These are phyloP conservation scores for Spinus olivaceus DNA, from an alignment of 2,797 vertebrate species.

Conservation along the genomic window DNA sequence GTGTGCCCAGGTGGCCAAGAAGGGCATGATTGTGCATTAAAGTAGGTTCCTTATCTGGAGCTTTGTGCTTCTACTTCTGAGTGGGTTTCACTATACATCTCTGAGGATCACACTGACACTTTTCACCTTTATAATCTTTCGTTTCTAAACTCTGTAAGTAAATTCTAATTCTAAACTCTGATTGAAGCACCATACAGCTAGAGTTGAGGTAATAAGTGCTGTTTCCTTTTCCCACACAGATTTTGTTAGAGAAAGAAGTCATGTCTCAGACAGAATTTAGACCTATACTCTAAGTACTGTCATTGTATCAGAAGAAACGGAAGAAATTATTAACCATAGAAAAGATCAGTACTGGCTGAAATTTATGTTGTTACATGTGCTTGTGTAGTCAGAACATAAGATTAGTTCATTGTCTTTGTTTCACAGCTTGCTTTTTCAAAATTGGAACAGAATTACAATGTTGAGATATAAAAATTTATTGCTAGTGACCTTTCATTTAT, in stretches of 20 bases:
- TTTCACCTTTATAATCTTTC: not conserved
- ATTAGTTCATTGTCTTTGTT: not conserved
- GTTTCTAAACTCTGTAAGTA: not conserved
- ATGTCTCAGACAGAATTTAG: not conserved
- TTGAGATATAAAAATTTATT: not conserved
- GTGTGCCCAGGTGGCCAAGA: not conserved
- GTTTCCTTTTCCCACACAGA: not conserved
- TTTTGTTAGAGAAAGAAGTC: not conserved
- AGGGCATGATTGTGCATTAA: not conserved
- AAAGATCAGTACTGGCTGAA: not conserved
- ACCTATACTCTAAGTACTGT: not conserved
- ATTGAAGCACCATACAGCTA: not conserved
- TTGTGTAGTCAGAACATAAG: not conserved
- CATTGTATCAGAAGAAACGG: not conserved
- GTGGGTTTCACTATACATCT: not conserved
- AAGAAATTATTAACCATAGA: not conserved
- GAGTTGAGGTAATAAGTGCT: not conserved
- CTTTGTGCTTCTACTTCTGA: not conserved
- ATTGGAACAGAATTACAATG: not conserved
- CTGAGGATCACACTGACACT: not conserved
- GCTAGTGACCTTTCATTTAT: not conserved
- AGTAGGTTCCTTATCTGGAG: not conserved
- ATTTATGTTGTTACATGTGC: not conserved
- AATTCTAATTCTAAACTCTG: not conserved
- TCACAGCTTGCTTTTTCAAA: not conserved